Evolutionary conservation across 2,797 vertebrate species (phyloP).

Genomic region (Eremophila alpestris): DNA sequence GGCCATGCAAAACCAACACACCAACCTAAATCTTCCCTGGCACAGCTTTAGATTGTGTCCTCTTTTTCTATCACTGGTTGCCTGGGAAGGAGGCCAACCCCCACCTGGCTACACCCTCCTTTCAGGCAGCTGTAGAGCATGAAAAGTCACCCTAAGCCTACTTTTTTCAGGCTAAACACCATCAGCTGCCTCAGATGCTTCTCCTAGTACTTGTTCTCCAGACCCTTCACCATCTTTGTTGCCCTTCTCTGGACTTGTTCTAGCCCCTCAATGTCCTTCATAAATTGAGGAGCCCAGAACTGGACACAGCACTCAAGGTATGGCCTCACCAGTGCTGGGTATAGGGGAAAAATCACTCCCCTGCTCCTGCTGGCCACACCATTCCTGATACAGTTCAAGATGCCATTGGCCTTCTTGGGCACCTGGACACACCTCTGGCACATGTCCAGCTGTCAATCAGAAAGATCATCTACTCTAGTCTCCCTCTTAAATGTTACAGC

Average conservation of each 20-base stretch:
- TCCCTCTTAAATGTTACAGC: neutral
- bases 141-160: neutral
- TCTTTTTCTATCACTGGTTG: neutral
- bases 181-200: neutral
- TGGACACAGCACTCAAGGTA: neutral
- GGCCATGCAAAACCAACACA: too few relatives aligned
- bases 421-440: neutral
- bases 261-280: neutral
- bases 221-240: neutral
- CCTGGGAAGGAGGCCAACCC: neutral
- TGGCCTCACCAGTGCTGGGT: neutral
- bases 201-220: neutral
- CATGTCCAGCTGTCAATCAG: neutral
- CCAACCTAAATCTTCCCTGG: neutral
- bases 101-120: too few relatives aligned
- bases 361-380: neutral
- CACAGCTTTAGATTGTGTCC: neutral
- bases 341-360: too few relatives aligned
- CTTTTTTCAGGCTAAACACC: neutral
- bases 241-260: neutral
- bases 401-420: neutral
- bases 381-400: neutral
- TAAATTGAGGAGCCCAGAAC: neutral
- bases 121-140: fast-evolving
- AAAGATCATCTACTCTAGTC: neutral